phyloP scores from a whole-genome alignment of 2,888 invertebrate species.

The Euproctis similis region DNA sequence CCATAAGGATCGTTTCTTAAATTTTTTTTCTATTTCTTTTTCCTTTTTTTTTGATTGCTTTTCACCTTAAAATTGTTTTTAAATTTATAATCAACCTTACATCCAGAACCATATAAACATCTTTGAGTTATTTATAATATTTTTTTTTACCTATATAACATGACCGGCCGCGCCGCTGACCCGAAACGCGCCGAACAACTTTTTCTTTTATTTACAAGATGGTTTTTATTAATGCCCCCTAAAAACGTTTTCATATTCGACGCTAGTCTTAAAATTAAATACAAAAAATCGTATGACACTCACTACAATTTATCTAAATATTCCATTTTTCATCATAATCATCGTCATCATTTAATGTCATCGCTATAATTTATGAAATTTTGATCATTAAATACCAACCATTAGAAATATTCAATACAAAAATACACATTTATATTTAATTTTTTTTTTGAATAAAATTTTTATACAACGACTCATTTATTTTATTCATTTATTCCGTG shows the following conservation, averaged over 20 bases:
- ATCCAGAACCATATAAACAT: constrained; percentile 77
- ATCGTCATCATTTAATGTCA: too few relatives aligned
- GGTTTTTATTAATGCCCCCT: constrained; percentile 82
- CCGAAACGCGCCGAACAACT: constrained; percentile 46
- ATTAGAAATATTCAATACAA: constrained; percentile 78
- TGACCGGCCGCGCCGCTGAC: constrained; percentile 49
- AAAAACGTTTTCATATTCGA: constrained; percentile 80
- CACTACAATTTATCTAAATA: constrained; percentile 74
- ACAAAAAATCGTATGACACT: constrained; percentile 75
- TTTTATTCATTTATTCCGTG: too few relatives aligned
- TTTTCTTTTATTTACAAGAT: constrained; percentile 81
- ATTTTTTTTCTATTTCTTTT: constrained; percentile 42
- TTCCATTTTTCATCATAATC: too few relatives aligned
- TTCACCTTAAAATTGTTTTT: constrained; percentile 60
- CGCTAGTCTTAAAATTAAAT: constrained; percentile 78
- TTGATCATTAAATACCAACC: constrained; percentile 77
- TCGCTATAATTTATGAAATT: constrained; percentile 75
- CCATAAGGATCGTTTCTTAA: constrained; percentile 66
- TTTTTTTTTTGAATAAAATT: constrained; percentile 76
- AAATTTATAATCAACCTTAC: constrained; percentile 72
- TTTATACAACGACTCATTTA: constrained; percentile 73
- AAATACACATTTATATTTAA: too few relatives aligned
- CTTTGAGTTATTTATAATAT: constrained; percentile 75
- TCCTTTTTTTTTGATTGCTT: too few relatives aligned
- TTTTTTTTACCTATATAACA: constrained; percentile 72